Conservation (phyloP, 2,888 invertebrate species). For the Drosophila cracens region DNA sequence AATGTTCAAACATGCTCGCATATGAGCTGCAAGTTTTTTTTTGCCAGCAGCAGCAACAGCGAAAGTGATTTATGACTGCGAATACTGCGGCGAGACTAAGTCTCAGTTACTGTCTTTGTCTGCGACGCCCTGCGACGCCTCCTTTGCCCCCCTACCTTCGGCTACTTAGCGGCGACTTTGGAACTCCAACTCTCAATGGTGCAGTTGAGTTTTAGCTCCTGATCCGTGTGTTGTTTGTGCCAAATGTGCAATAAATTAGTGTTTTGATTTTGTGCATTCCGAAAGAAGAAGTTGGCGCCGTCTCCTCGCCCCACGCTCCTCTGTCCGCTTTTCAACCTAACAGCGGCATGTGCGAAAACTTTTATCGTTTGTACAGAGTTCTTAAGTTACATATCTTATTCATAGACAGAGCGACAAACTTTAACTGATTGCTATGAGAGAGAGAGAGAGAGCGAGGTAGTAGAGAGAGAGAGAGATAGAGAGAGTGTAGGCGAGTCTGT, state of each 20-base stretch:
- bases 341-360: constrained; percentile 70
- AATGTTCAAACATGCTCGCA: constrained; percentile 23
- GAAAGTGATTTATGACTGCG: constrained; percentile 81
- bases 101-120: constrained; percentile 42
- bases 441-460: constrained; percentile 6
- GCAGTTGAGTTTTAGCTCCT: constrained; percentile 64
- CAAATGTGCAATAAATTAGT: constrained; percentile 79
- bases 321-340: background rate
- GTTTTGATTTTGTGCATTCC: constrained; percentile 77
- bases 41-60: constrained; percentile 31
- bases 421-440: constrained; percentile 22
- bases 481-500: background rate
- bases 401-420: constrained; percentile 64
- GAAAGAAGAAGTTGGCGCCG: constrained; percentile 65
- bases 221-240: constrained; percentile 73
- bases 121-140: constrained; percentile 1
- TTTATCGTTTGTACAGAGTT: constrained; percentile 72
- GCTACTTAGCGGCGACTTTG: constrained; percentile 60
- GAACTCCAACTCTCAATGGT: constrained; percentile 49
- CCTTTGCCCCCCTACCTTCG: background rate
- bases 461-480: background rate
- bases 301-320: background rate
- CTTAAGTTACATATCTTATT: constrained; percentile 70
- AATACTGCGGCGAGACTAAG: constrained; percentile 70
- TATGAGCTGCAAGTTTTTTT: constrained; percentile 49